These are phyloP conservation scores for Acanthopagrus latus DNA, from an alignment of 2,797 vertebrate genomes.

Conservation along the genomic window DNA sequence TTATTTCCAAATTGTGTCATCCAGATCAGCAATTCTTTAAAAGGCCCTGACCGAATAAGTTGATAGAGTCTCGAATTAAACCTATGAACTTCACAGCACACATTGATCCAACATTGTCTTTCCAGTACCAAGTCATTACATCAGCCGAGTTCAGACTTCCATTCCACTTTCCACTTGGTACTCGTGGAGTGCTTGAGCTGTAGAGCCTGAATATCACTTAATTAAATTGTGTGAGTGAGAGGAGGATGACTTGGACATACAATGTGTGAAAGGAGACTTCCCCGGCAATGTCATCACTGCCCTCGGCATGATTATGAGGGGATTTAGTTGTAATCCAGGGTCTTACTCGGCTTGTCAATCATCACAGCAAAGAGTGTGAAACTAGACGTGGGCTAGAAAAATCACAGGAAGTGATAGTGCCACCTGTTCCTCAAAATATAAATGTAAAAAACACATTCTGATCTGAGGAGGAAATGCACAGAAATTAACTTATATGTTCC, in stretches of 20 bases:
- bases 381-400: slow-evolving; percentile 22
- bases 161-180: background rate
- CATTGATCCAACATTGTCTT: slow-evolving; percentile 5
- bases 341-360: slow-evolving; percentile 66
- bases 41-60: background rate
- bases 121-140: background rate
- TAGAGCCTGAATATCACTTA: slow-evolving; percentile 47
- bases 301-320: slow-evolving; percentile 56
- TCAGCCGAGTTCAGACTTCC: background rate
- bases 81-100: background rate
- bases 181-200: slow-evolving; percentile 6
- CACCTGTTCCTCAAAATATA: slow-evolving; percentile 42
- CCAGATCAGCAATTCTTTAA: background rate
- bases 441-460: slow-evolving; percentile 1
- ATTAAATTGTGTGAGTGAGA: slow-evolving; percentile 66
- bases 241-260: slow-evolving; percentile 49
- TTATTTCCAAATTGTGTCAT: background rate
- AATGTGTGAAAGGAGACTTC: slow-evolving; percentile 48
- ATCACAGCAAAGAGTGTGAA: slow-evolving; percentile 38
- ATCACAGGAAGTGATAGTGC: slow-evolving; percentile 1
- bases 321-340: slow-evolving; percentile 75
- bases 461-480: background rate
- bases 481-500: background rate
- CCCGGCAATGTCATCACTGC: slow-evolving; percentile 38
- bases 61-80: background rate